phyloP scores from a whole-genome alignment of 1,140 invertebrate genomes.

The Magallana ariakensis region DNA sequence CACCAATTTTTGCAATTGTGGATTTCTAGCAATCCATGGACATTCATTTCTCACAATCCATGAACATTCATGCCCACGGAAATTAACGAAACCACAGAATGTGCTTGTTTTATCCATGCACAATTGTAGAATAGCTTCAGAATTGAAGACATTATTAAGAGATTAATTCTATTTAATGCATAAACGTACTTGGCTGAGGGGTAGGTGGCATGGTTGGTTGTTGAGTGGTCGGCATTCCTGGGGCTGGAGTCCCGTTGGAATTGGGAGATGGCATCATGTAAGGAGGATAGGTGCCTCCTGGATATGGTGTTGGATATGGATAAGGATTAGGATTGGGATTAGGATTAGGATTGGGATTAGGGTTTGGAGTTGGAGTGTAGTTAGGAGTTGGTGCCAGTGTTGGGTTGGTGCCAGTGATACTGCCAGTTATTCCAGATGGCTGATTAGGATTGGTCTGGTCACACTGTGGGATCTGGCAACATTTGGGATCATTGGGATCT shows the following conservation, averaged over 20 bases:
- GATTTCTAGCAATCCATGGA: too few species aligned
- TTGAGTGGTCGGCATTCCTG: conserved; percentile 14
- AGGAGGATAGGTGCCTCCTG: conserved; percentile 49
- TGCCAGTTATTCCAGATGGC: conserved; percentile 56
- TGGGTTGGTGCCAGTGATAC: conserved; percentile 55
- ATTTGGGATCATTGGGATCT: conserved; percentile 69
- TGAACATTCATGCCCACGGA: too few species aligned
- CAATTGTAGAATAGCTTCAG: too few species aligned
- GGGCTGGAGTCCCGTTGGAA: conserved; percentile 39
- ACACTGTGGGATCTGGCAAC: conserved; percentile 71
- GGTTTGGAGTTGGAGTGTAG: conserved; percentile 52
- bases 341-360: conserved; percentile 54
- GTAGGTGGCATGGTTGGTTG: conserved; percentile 16
- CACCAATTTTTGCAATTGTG: too few species aligned
- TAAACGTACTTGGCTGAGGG: conserved; percentile 23
- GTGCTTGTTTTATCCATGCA: too few species aligned
- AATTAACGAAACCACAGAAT: too few species aligned
- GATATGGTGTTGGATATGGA: conserved; percentile 57
- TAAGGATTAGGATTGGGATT: conserved; percentile 58
- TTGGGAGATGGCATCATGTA: conserved; percentile 46
- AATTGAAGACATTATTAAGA: too few species aligned
- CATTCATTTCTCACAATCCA: too few species aligned
- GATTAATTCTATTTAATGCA: background rate
- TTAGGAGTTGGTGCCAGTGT: conserved; percentile 50
- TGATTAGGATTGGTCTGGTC: conserved; percentile 55